A percentile compares a stretch with the other conserved stretches of the same genome.
Conservation (phyloP, 1,140 invertebrate genomes). For the Heliconius himera region DNA sequence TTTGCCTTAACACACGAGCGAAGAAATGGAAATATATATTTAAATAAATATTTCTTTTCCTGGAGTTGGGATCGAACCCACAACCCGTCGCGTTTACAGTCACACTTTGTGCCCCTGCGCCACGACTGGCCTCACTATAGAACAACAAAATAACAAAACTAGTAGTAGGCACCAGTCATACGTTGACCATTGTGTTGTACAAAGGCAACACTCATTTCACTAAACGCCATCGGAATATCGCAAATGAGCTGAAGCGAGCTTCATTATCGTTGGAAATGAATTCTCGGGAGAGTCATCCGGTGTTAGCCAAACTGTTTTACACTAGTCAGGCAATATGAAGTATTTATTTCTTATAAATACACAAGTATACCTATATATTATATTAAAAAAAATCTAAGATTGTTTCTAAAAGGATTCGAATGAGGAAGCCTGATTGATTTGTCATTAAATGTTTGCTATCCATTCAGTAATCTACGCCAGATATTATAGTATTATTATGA, state of each 20-base stretch:
- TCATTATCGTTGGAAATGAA: conserved; percentile 71
- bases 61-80: too few species aligned
- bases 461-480: too few species aligned
- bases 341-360: background rate
- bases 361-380: too few species aligned
- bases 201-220: conserved; percentile 55
- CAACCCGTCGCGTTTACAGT: background rate
- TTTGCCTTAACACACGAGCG: too few species aligned
- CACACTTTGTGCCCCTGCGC: background rate
- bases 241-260: conserved; percentile 57
- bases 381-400: too few species aligned
- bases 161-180: background rate
- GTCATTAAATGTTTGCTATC: too few species aligned
- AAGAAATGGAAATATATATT: too few species aligned
- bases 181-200: conserved; percentile 14
- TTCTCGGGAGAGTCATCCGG: conserved; percentile 51
- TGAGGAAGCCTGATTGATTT: too few species aligned
- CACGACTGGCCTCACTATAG: background rate
- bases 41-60: too few species aligned
- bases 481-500: too few species aligned
- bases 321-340: conserved; percentile 8
- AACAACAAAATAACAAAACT: background rate
- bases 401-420: too few species aligned
- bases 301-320: conserved; percentile 56
- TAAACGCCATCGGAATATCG: conserved; percentile 57